Evolutionary conservation across 2,888 invertebrate species (phyloP), one percentile per base, ranked within the genome.

Genomic region (Pseudoips prasinana): DNA sequence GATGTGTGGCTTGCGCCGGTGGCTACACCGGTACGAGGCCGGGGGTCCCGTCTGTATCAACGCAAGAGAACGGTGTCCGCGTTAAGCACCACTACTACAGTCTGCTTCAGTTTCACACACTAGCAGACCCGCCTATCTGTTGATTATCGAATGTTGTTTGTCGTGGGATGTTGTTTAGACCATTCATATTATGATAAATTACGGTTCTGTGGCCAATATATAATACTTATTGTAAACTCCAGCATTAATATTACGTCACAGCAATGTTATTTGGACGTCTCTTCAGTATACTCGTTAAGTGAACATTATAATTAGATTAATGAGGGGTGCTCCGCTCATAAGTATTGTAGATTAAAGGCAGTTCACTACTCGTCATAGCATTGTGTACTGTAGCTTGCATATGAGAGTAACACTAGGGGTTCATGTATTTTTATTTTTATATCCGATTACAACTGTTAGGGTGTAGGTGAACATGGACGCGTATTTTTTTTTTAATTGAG

Each of bases 351-450:
- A 56, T 54, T 63, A 57, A 55, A 45, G 38, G 56, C 58, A 48
- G 50, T 47, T 44, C 42, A 56, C 45, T 46, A 49, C 7, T 20
- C 20, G 39, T 46, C 54, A 48, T 54, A 57, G 49, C 54, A 62
- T 59, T 62, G 52, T 64, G 61, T 58, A 51, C 37, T 50, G 53
- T 65, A 67, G 61, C 45, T 58, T 45, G 49, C 53, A 55, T 57
- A 54, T 54, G 41, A 50, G 45, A 52, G 33, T 60, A 53, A 48
- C 29, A 25, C 57, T 53, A 52, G 55, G 53, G 58, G 57, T 58
- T 66, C 70, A 65, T 65, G 63, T 80, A 80, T 84, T 82, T 81
- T 82, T 82, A 83, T 82, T 82, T 84, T 84, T 85, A 81, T 84
- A 84, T 83, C 67, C 58, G 69, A 67, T 67, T 62, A 64, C 45